Conservation (phyloP, 2,888 invertebrate genomes). For the Eupithecia subfuscata region DNA sequence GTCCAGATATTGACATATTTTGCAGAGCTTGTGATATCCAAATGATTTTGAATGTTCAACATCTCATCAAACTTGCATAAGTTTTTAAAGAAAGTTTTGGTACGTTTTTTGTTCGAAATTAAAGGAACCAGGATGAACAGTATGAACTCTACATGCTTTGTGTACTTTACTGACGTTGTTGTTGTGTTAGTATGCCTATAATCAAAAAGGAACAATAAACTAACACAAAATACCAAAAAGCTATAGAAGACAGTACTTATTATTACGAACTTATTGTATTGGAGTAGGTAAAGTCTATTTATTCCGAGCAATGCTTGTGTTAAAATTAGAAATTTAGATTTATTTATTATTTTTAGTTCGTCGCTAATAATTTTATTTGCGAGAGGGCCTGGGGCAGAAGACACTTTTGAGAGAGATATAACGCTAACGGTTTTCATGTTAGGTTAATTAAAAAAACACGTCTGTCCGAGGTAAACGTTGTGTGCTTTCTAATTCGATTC, state of each 20-base stretch:
- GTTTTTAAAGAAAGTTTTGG: slow-evolving; percentile 49
- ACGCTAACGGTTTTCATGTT: not conserved
- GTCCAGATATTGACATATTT: slow-evolving; percentile 38
- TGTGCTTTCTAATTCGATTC: not conserved
- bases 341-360: not conserved
- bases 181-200: not conserved
- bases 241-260: not conserved
- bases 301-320: not conserved
- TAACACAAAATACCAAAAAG: not conserved
- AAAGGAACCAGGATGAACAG: slow-evolving; percentile 44
- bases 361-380: not conserved
- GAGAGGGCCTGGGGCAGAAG: not conserved
- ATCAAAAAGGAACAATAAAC: not conserved
- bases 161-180: not conserved
- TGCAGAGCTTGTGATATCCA: slow-evolving; percentile 42
- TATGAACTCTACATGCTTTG: not conserved
- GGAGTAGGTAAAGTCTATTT: not conserved
- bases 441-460: not conserved
- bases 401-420: not conserved
- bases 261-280: not conserved
- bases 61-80: slow-evolving; percentile 56
- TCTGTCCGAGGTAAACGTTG: not conserved
- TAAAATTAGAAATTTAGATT: not conserved
- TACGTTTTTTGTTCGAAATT: slow-evolving; percentile 48
- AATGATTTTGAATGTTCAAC: slow-evolving; percentile 57